Conservation (phyloP, 2,888 invertebrate genomes). For the Sipha maydis region DNA sequence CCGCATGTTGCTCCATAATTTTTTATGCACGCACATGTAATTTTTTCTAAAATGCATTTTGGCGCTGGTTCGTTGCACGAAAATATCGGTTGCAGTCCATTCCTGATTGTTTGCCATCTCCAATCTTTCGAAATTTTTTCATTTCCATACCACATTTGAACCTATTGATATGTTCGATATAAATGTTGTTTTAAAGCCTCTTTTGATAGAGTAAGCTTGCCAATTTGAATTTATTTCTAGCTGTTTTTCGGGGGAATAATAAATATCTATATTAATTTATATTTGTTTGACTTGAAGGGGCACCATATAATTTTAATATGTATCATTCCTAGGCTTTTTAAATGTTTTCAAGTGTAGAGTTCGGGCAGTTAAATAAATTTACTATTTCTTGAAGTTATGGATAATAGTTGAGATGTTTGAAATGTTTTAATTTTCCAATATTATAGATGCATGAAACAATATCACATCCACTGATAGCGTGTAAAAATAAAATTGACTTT, state of each 20-base stretch:
- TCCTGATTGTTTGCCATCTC: conserved; percentile 1
- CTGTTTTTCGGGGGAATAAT: conserved; percentile 21
- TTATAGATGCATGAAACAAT: too few species aligned
- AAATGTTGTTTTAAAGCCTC: conserved; percentile 37
- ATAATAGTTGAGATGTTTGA: conserved; percentile 35
- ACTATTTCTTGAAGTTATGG: conserved; percentile 20
- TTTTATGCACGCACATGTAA: conserved; percentile 13
- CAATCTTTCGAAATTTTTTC: conserved; percentile 22
- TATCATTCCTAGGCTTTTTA: too few species aligned
- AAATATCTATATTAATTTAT: conserved; percentile 33
- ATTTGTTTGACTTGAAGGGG: conserved; percentile 35
- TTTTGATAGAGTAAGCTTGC: conserved; percentile 22
- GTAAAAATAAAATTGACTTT: too few species aligned
- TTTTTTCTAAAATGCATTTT: conserved; percentile 20
- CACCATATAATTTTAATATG: conserved; percentile 25
- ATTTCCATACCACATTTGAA: not conserved
- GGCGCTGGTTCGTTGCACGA: not conserved
- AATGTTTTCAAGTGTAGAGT: too few species aligned
- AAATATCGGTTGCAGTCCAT: conserved; percentile 15
- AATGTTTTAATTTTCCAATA: conserved; percentile 16
- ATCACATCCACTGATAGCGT: too few species aligned
- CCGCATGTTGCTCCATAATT: conserved; percentile 16
- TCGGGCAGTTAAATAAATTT: too few species aligned
- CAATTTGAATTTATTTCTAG: conserved; percentile 29
- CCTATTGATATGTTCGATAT: conserved; percentile 16